These are phyloP conservation scores for Tricholauxania praeusta DNA, from an alignment of 2,888 invertebrate genomes.

Conservation along the genomic window DNA sequence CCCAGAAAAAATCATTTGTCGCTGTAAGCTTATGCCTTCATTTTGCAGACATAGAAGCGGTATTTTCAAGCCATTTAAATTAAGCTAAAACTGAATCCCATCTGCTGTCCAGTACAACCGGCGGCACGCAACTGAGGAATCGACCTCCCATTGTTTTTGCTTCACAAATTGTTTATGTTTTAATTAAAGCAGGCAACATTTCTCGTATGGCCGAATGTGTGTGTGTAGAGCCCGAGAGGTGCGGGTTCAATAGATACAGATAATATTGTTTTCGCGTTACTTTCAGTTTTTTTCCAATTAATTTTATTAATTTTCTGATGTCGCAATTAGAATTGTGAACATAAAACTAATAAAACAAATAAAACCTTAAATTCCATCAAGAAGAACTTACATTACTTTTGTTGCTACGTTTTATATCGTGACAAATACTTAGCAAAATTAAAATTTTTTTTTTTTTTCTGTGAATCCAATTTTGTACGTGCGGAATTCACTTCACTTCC, in stretches of 20 bases:
- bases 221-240: not conserved
- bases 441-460: not conserved
- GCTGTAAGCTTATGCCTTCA: not conserved
- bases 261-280: constrained; percentile 11
- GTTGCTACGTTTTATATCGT: not conserved
- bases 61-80: not conserved
- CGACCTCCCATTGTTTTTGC: not conserved
- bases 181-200: not conserved
- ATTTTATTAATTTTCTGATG: not conserved
- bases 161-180: not conserved
- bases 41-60: not conserved
- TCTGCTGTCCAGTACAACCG: not conserved
- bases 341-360: not conserved
- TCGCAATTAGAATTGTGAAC: not conserved
- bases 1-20: not conserved
- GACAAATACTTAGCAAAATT: not conserved
- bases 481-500: constrained; percentile 19
- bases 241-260: constrained; percentile 19
- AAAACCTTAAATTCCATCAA: not conserved
- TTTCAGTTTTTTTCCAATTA: not conserved
- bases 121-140: not conserved
- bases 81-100: not conserved
- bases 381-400: not conserved
- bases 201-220: too few species aligned
- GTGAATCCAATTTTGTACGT: not conserved